phyloP scores from a whole-genome alignment of 2,888 invertebrate genomes.

The Torymus tubicola region DNA sequence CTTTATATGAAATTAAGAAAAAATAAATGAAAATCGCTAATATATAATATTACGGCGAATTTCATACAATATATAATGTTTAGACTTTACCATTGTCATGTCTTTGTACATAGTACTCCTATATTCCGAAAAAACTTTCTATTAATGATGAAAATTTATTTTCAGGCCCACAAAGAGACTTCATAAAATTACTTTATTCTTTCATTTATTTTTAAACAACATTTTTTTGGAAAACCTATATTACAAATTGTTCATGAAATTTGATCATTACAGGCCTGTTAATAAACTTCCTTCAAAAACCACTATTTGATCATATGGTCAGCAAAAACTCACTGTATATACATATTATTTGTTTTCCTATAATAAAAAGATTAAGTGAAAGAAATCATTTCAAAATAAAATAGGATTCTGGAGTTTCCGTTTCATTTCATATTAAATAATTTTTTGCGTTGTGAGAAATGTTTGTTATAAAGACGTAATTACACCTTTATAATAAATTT shows the following conservation, averaged over 20 bases:
- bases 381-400: constrained; percentile 7
- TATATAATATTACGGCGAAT: constrained; percentile 22
- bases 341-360: constrained; percentile 11
- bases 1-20: background rate
- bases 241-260: background rate
- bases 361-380: constrained; percentile 16
- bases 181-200: background rate
- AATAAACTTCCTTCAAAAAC: constrained; percentile 10
- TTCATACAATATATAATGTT: background rate
- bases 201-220: background rate
- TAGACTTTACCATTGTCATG: constrained; percentile 23
- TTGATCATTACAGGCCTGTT: background rate
- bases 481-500: no score
- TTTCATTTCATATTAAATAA: no score
- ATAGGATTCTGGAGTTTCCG: background rate
- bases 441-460: no score
- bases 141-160: background rate
- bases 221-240: background rate
- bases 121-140: constrained; percentile 10
- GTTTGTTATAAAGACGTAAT: no score
- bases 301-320: constrained; percentile 27
- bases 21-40: background rate
- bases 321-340: constrained; percentile 32
- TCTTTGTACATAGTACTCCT: constrained; percentile 19
- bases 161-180: background rate